Conservation (phyloP, 2,888 invertebrate genomes). For the Diachrysia chrysitis region DNA sequence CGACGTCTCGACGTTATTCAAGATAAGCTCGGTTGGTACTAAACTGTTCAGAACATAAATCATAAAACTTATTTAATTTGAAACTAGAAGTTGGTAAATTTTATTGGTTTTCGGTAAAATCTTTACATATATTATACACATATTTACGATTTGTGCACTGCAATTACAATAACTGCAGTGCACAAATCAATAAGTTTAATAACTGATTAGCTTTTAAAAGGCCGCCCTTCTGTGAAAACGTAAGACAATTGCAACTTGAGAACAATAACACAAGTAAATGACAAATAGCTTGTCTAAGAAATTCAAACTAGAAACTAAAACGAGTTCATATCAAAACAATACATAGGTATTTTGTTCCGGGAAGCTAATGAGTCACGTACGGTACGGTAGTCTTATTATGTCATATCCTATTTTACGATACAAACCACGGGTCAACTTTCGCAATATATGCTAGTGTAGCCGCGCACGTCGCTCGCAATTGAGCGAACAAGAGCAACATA, state of each 20-base stretch:
- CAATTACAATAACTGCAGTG: background rate
- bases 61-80: background rate
- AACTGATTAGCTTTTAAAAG: background rate
- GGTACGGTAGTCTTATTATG: conserved; percentile 69
- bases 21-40: conserved; percentile 81
- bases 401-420: conserved; percentile 85
- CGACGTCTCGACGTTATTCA: conserved; percentile 84
- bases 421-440: conserved; percentile 75
- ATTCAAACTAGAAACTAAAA: conserved; percentile 27
- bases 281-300: conserved; percentile 20
- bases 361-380: conserved; percentile 67
- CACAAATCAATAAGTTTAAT: background rate
- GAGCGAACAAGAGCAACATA: conserved; percentile 76
- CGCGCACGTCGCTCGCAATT: conserved; percentile 72
- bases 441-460: conserved; percentile 71
- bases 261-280: conserved; percentile 23
- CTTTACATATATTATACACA: background rate
- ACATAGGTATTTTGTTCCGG: conserved; percentile 58
- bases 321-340: conserved; percentile 45
- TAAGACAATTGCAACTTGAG: conserved; percentile 24
- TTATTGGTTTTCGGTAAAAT: background rate
- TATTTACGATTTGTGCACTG: too few species aligned
- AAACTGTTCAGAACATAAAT: background rate
- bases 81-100: background rate
- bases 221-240: conserved; percentile 10